phyloP scores from a whole-genome alignment of 2,888 invertebrate genomes.

The Sturmia bella region DNA sequence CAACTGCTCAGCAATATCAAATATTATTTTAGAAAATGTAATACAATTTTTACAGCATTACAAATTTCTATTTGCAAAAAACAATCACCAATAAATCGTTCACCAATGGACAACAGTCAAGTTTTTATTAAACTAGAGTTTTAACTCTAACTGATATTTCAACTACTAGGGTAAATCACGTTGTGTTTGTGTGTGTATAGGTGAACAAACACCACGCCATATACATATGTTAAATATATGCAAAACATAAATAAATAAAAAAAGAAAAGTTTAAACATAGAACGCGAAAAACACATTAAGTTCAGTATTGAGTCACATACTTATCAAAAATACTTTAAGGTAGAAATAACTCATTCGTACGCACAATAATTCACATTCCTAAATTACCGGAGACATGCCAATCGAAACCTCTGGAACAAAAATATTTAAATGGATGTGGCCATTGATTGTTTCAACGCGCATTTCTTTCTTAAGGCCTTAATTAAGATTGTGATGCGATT shows the following conservation, averaged over 20 bases:
- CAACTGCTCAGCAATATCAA: too few relatives aligned
- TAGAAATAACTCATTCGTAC: not conserved
- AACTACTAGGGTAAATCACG: too few relatives aligned
- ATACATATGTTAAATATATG: too few relatives aligned
- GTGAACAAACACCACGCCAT: too few relatives aligned
- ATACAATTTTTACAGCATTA: too few relatives aligned
- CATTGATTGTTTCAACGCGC: conserved; percentile 21
- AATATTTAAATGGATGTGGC: conserved; percentile 51
- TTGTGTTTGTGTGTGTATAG: too few relatives aligned
- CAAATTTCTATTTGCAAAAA: too few relatives aligned
- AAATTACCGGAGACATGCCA: conserved; percentile 2
- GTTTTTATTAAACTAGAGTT: too few relatives aligned
- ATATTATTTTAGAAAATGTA: too few relatives aligned
- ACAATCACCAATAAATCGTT: too few relatives aligned
- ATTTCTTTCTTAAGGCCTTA: conserved; percentile 26
- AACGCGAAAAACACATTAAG: not conserved
- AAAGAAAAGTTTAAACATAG: not conserved
- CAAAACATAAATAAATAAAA: not conserved
- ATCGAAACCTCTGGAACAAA: not conserved
- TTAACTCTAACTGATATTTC: too few relatives aligned
- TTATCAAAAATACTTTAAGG: conserved; percentile 19
- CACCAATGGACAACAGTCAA: too few relatives aligned
- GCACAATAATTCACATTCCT: conserved; percentile 29
- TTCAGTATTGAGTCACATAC: not conserved
- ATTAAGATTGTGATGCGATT: conserved; percentile 11